These are phyloP conservation scores for Colinus virginianus DNA, from an alignment of 2,113 vertebrate genomes.

Conservation along the genomic window DNA sequence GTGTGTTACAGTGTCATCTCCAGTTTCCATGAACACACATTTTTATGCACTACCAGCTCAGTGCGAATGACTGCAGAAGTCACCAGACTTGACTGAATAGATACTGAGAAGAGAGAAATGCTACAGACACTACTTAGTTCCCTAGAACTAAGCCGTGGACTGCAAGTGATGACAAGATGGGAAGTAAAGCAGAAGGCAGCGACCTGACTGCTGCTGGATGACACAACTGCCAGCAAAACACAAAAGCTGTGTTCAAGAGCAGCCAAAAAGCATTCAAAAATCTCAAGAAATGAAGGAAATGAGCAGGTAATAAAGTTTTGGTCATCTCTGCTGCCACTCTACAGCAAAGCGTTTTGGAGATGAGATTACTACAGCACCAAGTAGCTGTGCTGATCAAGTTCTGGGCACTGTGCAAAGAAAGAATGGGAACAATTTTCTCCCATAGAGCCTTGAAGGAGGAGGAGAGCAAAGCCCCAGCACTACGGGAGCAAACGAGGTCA, in stretches of 20 bases:
- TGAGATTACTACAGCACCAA: neutral
- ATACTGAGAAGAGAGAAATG: fast-evolving
- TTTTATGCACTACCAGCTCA: neutral
- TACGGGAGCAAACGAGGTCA: fast-evolving
- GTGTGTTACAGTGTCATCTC: fast-evolving
- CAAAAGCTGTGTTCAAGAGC: neutral
- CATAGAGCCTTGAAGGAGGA: neutral
- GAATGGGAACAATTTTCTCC: neutral
- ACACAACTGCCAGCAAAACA: neutral
- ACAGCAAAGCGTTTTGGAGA: neutral
- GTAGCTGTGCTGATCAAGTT: neutral
- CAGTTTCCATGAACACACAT: neutral
- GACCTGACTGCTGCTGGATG: fast-evolving
- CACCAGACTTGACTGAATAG: neutral
- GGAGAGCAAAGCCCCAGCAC: neutral
- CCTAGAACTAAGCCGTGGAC: neutral
- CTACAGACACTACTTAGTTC: neutral
- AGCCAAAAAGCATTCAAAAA: neutral
- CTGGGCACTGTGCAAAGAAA: neutral
- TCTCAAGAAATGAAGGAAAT: neutral
- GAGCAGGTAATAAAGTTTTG: fast-evolving
- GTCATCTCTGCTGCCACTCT: neutral
- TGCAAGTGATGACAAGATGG: neutral
- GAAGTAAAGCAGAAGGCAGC: neutral
- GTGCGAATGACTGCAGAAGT: neutral